Conservation (phyloP, 2,888 invertebrate species). For the Stenodema calcarata region DNA sequence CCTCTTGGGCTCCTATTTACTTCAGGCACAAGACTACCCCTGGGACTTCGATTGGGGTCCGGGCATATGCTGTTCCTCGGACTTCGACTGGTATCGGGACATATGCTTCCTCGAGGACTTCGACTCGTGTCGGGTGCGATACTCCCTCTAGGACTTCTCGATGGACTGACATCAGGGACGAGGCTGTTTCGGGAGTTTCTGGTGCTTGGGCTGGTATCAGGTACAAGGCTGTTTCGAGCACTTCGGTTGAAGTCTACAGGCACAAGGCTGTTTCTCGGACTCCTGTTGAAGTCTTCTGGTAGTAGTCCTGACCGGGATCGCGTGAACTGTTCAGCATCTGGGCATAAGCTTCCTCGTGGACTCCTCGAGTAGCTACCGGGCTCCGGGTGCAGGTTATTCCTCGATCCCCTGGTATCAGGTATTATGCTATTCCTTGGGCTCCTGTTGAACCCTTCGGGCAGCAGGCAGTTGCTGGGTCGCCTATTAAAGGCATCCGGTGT, state of each 20-base stretch:
- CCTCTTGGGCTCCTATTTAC: slow-evolving; percentile 60
- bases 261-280: slow-evolving; percentile 65
- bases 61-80: slow-evolving; percentile 65
- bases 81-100: slow-evolving; percentile 62
- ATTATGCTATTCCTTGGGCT: slow-evolving; percentile 62
- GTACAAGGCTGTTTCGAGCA: slow-evolving; percentile 65
- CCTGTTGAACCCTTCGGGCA: slow-evolving; percentile 61
- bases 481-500: slow-evolving; percentile 63
- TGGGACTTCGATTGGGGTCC: slow-evolving; percentile 62
- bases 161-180: slow-evolving; percentile 62
- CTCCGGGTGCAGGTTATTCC: slow-evolving; percentile 61
- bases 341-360: slow-evolving; percentile 66
- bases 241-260: slow-evolving; percentile 61
- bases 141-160: slow-evolving; percentile 63
- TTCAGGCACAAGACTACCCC: slow-evolving; percentile 59
- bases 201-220: slow-evolving; percentile 61
- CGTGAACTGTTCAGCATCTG: slow-evolving; percentile 66
- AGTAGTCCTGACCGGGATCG: slow-evolving; percentile 68
- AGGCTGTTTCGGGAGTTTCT: slow-evolving; percentile 67
- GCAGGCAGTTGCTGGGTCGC: slow-evolving; percentile 63
- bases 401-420: slow-evolving; percentile 61
- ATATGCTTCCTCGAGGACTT: slow-evolving; percentile 66
- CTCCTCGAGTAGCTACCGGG: slow-evolving; percentile 51
- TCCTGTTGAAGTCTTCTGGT: slow-evolving; percentile 64
- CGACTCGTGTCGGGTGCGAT: slow-evolving; percentile 60